A percentile compares a stretch with the other conserved stretches of the same genome.
Evolutionary conservation across 2,888 invertebrate species (phyloP).

Genomic region (Notodonta ziczac): DNA sequence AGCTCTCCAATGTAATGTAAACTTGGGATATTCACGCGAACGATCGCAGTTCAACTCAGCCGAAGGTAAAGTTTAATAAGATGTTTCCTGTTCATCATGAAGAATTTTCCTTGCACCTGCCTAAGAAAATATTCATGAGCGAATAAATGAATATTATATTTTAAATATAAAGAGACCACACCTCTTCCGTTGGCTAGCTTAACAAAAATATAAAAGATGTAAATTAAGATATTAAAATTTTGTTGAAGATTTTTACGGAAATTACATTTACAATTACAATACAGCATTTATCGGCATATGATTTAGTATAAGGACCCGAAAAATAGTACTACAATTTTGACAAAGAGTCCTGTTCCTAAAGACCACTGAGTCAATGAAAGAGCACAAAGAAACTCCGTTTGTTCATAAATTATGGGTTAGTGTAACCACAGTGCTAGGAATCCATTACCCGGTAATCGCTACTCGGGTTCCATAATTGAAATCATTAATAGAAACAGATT

Average conservation of each 20-base stretch:
- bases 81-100: constrained; percentile 48
- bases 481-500: constrained; percentile 58
- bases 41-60: constrained; percentile 40
- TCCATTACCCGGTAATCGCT: constrained; percentile 59
- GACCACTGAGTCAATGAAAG: not conserved
- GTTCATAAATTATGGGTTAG: constrained; percentile 30
- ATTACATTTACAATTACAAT: no score
- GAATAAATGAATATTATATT: constrained; percentile 6
- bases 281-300: no score
- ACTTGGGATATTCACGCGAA: constrained; percentile 42
- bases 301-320: no score
- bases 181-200: not conserved
- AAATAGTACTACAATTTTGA: no score
- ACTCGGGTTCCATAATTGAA: constrained; percentile 55
- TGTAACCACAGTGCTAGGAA: constrained; percentile 48
- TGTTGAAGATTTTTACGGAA: no score
- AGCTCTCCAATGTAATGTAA: constrained; percentile 25
- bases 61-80: constrained; percentile 48
- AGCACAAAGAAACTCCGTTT: constrained; percentile 15
- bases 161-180: not conserved
- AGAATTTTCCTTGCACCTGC: constrained; percentile 27
- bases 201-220: constrained; percentile 12
- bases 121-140: constrained; percentile 38
- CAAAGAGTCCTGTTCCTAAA: not conserved
- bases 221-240: no score